Percentiles rank a stretch among this genome's conserved stretches.
These are phyloP conservation scores for Chamaea fasciata DNA, from an alignment of 2,113 vertebrate species.

Conservation along the genomic window DNA sequence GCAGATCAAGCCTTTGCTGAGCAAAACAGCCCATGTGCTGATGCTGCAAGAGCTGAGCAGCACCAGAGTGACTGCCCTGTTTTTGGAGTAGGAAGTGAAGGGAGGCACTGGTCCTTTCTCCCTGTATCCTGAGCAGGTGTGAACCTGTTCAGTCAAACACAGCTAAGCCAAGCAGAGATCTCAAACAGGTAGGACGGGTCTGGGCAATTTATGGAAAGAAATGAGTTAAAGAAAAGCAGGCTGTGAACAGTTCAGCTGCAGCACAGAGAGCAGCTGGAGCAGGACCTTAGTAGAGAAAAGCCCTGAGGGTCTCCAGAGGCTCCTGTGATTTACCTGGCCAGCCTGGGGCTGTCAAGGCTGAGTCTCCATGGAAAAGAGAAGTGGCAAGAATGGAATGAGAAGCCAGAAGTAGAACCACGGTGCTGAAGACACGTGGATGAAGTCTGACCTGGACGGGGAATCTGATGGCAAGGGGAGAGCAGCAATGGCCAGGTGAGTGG, in stretches of 20 bases:
- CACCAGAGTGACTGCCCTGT: neutral
- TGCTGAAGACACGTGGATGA: neutral
- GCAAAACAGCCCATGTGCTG: neutral
- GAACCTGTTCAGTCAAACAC: neutral
- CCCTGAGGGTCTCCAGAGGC: neutral
- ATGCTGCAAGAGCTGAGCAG: neutral
- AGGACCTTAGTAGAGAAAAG: neutral
- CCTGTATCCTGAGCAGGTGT: neutral
- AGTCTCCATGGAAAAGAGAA: neutral
- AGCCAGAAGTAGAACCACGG: neutral
- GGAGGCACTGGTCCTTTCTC: neutral
- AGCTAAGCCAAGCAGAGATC: neutral
- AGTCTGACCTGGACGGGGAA: neutral
- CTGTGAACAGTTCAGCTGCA: neutral
- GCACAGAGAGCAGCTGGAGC: neutral
- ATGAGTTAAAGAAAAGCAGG: neutral
- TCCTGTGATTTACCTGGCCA: neutral
- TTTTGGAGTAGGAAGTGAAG: neutral
- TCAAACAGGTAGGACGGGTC: neutral
- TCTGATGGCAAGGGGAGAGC: neutral
- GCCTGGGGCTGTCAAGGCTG: neutral
- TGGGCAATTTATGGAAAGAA: neutral
- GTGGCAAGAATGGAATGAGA: neutral
- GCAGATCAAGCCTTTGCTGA: neutral
- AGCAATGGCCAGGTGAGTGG: neutral